These are phyloP conservation scores for Mirounga angustirostris DNA, from an alignment of 2,113 vertebrate genomes.

Conservation along the genomic window DNA sequence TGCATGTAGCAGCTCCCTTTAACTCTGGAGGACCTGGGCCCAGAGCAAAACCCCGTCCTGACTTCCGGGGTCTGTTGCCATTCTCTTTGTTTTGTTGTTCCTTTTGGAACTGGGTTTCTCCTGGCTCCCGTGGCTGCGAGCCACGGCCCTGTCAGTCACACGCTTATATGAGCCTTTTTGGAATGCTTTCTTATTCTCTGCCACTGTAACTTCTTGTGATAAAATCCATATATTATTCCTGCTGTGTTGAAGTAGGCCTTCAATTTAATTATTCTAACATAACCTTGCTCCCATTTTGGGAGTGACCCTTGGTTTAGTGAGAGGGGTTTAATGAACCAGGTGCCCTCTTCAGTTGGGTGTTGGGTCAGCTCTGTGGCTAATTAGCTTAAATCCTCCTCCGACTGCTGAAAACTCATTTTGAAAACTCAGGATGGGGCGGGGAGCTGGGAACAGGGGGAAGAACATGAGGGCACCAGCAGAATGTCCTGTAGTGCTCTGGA, in stretches of 20 bases:
- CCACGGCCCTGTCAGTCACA: neutral
- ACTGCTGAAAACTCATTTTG: neutral
- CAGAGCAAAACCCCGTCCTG: neutral
- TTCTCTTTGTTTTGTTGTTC: neutral
- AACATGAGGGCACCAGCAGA: too few relatives aligned
- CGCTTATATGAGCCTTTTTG: neutral
- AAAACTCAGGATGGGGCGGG: neutral
- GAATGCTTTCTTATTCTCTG: constrained; percentile 17
- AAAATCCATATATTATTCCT: neutral
- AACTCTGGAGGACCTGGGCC: neutral
- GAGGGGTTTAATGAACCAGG: neutral
- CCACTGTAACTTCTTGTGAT: neutral
- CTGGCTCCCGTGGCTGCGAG: neutral
- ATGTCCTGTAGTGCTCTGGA: fast-evolving
- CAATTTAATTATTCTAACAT: neutral
- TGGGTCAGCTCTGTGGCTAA: neutral
- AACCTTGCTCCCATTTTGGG: neutral
- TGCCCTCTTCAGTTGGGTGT: neutral
- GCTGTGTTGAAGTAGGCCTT: neutral
- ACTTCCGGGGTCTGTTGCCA: neutral
- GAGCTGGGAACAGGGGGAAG: neutral
- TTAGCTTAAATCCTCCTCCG: neutral
- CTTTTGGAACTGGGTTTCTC: neutral
- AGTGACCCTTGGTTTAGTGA: neutral
- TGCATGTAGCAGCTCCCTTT: neutral